Percentiles rank a stretch among this genome's conserved stretches.
These are phyloP conservation scores for Alligator mississippiensis DNA, from an alignment of 2,113 vertebrate genomes.

Conservation along the genomic window DNA sequence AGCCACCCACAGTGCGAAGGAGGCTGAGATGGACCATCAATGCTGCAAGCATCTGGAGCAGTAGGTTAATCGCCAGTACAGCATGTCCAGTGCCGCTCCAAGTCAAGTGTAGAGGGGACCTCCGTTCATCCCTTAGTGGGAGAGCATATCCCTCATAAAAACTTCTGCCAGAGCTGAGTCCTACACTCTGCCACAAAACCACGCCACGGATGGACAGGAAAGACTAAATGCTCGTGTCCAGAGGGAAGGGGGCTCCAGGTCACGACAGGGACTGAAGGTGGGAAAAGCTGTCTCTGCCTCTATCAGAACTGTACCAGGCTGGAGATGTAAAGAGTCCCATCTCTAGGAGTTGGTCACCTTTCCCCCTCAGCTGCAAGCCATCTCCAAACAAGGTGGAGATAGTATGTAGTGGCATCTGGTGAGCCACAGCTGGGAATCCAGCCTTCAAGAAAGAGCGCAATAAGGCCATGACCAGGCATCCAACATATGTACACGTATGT, in stretches of 20 bases:
- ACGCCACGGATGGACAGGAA: neutral
- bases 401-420: neutral
- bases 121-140: neutral
- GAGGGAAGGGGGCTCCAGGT: neutral
- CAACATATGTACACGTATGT: neutral
- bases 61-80: no score
- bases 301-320: no score
- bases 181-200: neutral
- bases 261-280: neutral
- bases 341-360: fast-evolving
- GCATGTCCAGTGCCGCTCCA: neutral
- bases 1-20: no score
- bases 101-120: neutral
- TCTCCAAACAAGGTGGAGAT: neutral
- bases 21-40: no score
- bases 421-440: neutral
- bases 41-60: neutral
- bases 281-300: neutral
- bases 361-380: neutral
- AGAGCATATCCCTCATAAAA: neutral
- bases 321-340: no score
- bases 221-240: neutral
- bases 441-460: fast-evolving
- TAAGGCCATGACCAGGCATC: fast-evolving
- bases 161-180: neutral